Percentiles rank a stretch among this genome's conserved stretches.
phyloP scores from a whole-genome alignment of 2,888 invertebrate genomes.

The Phania funesta region DNA sequence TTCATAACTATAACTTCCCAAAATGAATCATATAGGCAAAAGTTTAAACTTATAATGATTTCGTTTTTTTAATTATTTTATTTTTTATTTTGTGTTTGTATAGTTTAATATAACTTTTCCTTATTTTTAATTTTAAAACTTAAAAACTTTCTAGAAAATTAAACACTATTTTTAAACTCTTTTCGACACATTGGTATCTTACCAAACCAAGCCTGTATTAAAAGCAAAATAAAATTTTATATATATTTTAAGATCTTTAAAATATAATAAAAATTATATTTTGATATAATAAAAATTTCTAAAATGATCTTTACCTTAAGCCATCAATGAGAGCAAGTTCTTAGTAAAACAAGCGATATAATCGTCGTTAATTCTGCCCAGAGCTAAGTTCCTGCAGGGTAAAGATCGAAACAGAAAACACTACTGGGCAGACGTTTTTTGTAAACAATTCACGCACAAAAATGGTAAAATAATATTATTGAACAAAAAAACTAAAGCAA shows the following conservation, averaged over 20 bases:
- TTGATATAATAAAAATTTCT: constrained; percentile 27
- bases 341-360: constrained; percentile 72
- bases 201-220: constrained; percentile 49
- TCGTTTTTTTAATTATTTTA: neutral
- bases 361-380: constrained; percentile 79
- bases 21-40: constrained; percentile 49
- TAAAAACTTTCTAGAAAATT: constrained; percentile 14
- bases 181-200: constrained; percentile 6
- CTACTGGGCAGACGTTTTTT: constrained; percentile 80
- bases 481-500: constrained; percentile 16
- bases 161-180: constrained; percentile 29
- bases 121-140: neutral
- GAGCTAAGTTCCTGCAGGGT: constrained; percentile 78
- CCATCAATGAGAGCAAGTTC: constrained; percentile 73
- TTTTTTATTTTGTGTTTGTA: neutral
- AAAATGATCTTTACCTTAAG: constrained; percentile 72
- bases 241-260: constrained; percentile 27
- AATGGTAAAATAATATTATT: constrained; percentile 75
- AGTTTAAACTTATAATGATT: no score
- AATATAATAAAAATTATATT: constrained; percentile 51
- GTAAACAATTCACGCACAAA: constrained; percentile 81
- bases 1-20: constrained; percentile 43
- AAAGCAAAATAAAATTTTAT: constrained; percentile 29
- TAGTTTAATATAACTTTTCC: neutral
- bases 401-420: constrained; percentile 69